These are phyloP conservation scores for Volucella inanis DNA, from an alignment of 2,888 invertebrate species.

Conservation along the genomic window DNA sequence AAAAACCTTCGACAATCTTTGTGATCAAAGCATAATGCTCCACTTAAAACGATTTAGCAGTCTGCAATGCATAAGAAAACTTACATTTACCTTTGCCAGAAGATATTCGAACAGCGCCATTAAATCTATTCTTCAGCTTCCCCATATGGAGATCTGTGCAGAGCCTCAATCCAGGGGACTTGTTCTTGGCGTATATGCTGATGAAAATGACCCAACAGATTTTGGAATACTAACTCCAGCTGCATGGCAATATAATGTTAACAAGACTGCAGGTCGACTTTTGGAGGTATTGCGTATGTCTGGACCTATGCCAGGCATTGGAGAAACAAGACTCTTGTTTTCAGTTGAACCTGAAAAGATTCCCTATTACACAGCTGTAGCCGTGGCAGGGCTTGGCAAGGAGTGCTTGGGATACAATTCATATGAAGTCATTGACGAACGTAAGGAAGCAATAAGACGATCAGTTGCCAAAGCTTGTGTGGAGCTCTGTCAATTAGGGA, in stretches of 20 bases:
- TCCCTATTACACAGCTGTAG: slow-evolving; percentile 86
- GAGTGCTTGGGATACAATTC: slow-evolving; percentile 87
- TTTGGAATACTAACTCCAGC: slow-evolving; percentile 86
- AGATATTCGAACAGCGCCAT: slow-evolving; percentile 79
- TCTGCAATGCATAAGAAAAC: too few species aligned
- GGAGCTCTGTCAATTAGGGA: slow-evolving; percentile 84
- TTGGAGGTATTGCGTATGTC: slow-evolving; percentile 84
- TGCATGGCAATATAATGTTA: slow-evolving; percentile 85
- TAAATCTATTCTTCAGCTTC: slow-evolving; percentile 79
- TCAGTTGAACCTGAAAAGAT: slow-evolving; percentile 84
- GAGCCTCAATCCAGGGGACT: slow-evolving; percentile 84
- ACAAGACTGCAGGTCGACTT: slow-evolving; percentile 84
- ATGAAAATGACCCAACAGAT: slow-evolving; percentile 84
- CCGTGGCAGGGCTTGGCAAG: slow-evolving; percentile 89
- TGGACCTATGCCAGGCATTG: slow-evolving; percentile 84
- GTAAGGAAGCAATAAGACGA: slow-evolving; percentile 89
- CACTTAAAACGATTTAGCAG: too few species aligned
- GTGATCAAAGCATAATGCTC: too few species aligned
- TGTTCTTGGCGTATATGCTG: slow-evolving; percentile 87
- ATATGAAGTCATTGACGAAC: slow-evolving; percentile 89
- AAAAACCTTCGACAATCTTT: too few species aligned
- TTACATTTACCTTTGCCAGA: slow-evolving; percentile 7
- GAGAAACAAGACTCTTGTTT: slow-evolving; percentile 86
- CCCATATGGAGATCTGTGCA: slow-evolving; percentile 80
- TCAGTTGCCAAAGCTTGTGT: slow-evolving; percentile 87